Percentiles rank a stretch among this genome's conserved stretches.
Evolutionary conservation across 2,797 vertebrate species (phyloP).

Genomic region (Sebastes cheni): DNA sequence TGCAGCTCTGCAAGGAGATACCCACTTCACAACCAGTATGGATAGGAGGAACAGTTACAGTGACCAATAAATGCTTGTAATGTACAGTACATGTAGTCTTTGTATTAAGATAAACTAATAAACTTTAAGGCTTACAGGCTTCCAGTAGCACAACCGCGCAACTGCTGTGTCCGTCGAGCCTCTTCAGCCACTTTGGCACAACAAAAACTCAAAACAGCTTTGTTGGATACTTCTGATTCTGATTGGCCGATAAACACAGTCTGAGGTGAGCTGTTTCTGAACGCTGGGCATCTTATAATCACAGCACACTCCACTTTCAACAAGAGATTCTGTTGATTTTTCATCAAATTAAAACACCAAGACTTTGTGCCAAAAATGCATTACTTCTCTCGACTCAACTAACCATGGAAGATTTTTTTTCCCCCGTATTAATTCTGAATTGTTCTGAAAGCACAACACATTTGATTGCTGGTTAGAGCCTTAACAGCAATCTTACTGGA

Average conservation of each 20-base stretch:
- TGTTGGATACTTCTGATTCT: not conserved
- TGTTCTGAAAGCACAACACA: not conserved
- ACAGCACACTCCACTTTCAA: slow-evolving; percentile 9
- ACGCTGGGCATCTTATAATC: slow-evolving; percentile 21
- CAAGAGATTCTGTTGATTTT: slow-evolving; percentile 5
- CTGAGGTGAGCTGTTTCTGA: not conserved
- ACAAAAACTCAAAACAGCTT: not conserved
- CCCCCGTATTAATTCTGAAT: not conserved
- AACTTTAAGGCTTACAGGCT: not conserved
- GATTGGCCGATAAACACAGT: slow-evolving; percentile 4
- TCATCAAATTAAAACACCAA: slow-evolving; percentile 7
- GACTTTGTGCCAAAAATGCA: slow-evolving; percentile 2
- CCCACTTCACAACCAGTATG: not conserved
- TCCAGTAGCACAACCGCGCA: not conserved
- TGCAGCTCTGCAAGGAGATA: not conserved
- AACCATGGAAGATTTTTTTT: not conserved
- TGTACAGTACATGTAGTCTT: not conserved
- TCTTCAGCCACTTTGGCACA: too few relatives aligned
- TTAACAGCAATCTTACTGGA: not conserved
- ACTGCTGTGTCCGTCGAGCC: too few relatives aligned
- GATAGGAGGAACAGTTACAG: not conserved
- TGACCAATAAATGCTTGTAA: not conserved
- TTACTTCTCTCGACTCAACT: not conserved
- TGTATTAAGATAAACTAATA: not conserved
- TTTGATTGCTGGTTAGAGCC: slow-evolving; percentile 30